Evolutionary conservation across 92 coral and sea anemone genomes (phyloP).

Genomic region (Chrysogorgia sp.): DNA sequence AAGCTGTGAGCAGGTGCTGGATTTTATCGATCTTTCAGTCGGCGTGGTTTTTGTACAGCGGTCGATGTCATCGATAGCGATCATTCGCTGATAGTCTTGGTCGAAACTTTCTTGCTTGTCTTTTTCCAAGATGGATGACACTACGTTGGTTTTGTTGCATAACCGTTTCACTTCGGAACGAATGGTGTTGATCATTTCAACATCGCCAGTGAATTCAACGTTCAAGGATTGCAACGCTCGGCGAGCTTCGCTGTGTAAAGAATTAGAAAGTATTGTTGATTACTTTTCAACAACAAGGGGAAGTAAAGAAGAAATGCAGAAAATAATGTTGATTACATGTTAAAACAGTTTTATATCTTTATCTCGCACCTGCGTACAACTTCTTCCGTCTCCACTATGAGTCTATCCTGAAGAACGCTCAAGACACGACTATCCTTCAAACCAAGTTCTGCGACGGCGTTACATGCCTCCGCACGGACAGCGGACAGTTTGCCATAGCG

Average conservation of each 20-base stretch:
- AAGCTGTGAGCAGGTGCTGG: conserved; percentile 79
- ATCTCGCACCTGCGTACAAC: conserved; percentile 85
- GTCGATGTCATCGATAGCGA: conserved; percentile 66
- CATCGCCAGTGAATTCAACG: conserved; percentile 87
- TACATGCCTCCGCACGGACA: conserved; percentile 98
- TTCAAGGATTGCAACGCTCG: conserved; percentile 75
- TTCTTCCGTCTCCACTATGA: conserved; percentile 90
- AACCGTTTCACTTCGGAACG: conserved; percentile 78
- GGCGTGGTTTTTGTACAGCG: conserved; percentile 15
- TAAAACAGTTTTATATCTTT: no score
- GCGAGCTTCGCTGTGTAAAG: conserved; percentile 73
- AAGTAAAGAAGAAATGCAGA: no score
- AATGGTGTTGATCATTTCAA: conserved; percentile 94
- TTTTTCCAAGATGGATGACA: conserved; percentile 77
- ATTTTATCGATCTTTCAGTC: conserved; percentile 48
- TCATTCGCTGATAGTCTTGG: conserved; percentile 74
- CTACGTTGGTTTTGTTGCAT: conserved; percentile 73
- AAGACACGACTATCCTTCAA: conserved; percentile 76
- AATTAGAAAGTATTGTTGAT: not conserved
- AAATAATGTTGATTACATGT: no score
- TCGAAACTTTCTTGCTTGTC: conserved; percentile 70
- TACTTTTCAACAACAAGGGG: no score
- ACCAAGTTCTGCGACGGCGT: conserved; percentile 84
- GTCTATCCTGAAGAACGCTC: conserved; percentile 85
- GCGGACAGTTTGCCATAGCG: conserved; percentile 95